Conservation (phyloP, 2,113 vertebrate genomes). For the Acanthochromis polyacanthus region DNA sequence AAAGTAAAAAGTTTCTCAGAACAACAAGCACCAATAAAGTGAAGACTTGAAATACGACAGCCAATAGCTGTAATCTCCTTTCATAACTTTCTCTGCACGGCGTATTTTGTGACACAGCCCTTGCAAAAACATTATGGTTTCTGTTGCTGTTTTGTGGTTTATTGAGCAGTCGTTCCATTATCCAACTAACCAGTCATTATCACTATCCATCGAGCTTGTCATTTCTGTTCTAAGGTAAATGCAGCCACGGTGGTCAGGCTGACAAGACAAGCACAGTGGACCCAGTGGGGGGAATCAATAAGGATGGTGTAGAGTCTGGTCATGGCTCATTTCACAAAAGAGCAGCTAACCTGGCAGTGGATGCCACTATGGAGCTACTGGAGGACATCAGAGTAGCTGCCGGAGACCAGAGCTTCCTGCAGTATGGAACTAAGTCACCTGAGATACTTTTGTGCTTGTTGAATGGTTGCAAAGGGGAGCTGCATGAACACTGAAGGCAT, state of each 20-base stretch:
- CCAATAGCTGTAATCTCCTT: too few relatives aligned
- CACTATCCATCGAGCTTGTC: background rate
- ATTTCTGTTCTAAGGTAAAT: constrained; percentile 68
- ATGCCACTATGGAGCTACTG: constrained; percentile 75
- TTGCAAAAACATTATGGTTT: too few relatives aligned
- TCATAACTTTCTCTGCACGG: too few relatives aligned
- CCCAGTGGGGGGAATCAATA: constrained; percentile 76
- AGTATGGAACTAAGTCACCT: constrained; percentile 29
- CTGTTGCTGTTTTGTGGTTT: too few relatives aligned
- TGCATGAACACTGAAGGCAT: too few relatives aligned
- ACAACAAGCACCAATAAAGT: too few relatives aligned
- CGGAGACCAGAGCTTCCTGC: constrained; percentile 70
- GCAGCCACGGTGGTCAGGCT: constrained; percentile 67
- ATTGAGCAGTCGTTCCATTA: too few relatives aligned
- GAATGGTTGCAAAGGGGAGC: too few relatives aligned
- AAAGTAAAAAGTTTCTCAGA: background rate
- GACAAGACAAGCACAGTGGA: constrained; percentile 62
- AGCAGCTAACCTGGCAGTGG: constrained; percentile 67
- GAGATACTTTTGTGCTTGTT: too few relatives aligned
- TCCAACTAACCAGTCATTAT: too few relatives aligned
- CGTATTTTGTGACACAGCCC: too few relatives aligned
- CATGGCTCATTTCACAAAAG: constrained; percentile 68
- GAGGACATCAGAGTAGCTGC: constrained; percentile 72
- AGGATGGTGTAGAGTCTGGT: constrained; percentile 53
- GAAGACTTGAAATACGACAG: too few relatives aligned